Percentiles rank a stretch among this genome's conserved stretches.
phyloP scores from a whole-genome alignment of 1,140 invertebrate genomes.

The Eriocheir sinensis region DNA sequence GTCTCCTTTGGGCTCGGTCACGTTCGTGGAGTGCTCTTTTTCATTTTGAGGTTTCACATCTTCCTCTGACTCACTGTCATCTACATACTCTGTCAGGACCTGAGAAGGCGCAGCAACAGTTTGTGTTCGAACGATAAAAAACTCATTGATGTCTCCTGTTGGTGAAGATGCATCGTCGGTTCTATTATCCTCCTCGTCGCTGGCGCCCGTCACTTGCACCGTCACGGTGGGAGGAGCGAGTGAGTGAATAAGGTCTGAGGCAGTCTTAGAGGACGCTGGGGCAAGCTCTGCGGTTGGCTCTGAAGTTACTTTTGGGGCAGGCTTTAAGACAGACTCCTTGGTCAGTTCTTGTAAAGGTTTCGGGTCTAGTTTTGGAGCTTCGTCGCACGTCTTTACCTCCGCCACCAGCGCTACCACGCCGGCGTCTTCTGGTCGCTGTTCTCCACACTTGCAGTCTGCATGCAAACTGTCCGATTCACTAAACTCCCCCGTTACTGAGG shows the following conservation, averaged over 20 bases:
- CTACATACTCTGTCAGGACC: conserved; percentile 60
- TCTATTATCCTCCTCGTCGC: conserved; percentile 37
- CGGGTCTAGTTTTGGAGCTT: not conserved
- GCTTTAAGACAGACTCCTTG: too few relatives aligned
- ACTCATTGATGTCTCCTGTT: conserved; percentile 51
- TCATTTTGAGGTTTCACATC: not conserved
- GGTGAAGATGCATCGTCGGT: not conserved
- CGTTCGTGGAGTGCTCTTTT: not conserved
- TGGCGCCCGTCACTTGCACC: conserved; percentile 54
- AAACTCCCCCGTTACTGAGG: not conserved
- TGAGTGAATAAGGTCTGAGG: too few relatives aligned
- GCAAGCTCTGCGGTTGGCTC: too few relatives aligned
- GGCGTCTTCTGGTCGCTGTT: not conserved
- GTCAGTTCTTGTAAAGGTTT: too few relatives aligned
- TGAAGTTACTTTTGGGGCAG: not conserved
- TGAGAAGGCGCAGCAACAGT: conserved; percentile 49
- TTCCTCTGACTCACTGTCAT: conserved; percentile 63
- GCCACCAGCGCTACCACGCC: not conserved
- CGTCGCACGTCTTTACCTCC: conserved; percentile 46
- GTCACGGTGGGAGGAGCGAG: not conserved
- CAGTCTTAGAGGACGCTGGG: too few relatives aligned
- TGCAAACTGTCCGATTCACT: conserved; percentile 60
- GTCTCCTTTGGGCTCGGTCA: not conserved
- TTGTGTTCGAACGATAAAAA: conserved; percentile 54
- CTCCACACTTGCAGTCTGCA: conserved; percentile 31